Conservation (phyloP, 2,888 invertebrate species). For the Prosapia bicincta region DNA sequence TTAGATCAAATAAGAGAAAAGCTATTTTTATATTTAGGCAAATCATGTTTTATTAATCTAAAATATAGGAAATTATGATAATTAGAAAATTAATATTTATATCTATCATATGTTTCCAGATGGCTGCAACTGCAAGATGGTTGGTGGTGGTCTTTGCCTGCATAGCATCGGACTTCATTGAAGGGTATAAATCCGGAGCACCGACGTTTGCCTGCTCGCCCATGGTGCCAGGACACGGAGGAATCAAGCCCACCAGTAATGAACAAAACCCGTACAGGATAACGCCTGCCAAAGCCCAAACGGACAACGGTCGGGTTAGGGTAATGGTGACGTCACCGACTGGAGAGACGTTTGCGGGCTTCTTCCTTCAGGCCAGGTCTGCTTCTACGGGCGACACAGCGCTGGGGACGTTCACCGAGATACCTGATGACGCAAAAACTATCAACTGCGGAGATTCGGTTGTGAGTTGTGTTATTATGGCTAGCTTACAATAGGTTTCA, state of each 20-base stretch:
- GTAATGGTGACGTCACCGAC: conserved; percentile 55
- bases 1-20: no score
- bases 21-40: no score
- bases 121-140: neutral
- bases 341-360: conserved; percentile 58
- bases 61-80: no score
- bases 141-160: neutral
- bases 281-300: conserved; percentile 19
- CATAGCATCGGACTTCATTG: neutral
- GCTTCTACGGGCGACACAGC: conserved; percentile 44
- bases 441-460: conserved; percentile 55
- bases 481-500: no score
- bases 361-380: conserved; percentile 58
- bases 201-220: conserved; percentile 38
- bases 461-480: no score
- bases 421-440: conserved; percentile 53
- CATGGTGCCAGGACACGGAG: conserved; percentile 40
- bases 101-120: neutral
- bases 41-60: no score
- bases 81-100: neutral
- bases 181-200: conserved; percentile 34
- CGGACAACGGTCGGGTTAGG: conserved; percentile 42
- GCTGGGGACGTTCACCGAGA: conserved; percentile 56
- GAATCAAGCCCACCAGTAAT: conserved; percentile 30
- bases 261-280: conserved; percentile 33